Evolutionary conservation across 2,888 invertebrate genomes (phyloP).

Genomic region (Tenthredo scrophulariae): DNA sequence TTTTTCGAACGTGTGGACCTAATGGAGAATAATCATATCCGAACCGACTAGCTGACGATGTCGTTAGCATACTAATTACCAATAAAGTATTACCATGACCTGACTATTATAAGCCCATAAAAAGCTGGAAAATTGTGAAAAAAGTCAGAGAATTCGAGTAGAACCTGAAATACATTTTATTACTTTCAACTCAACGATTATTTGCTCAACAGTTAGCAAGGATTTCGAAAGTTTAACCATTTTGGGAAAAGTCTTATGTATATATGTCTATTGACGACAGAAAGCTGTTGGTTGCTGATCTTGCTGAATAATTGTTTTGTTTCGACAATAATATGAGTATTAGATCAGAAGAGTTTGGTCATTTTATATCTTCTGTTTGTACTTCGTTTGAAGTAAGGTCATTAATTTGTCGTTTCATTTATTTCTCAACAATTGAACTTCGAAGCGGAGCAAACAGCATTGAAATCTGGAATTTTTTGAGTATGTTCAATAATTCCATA

Average conservation of each 20-base stretch:
- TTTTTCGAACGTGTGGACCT: not conserved
- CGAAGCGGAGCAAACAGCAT: not conserved
- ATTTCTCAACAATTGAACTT: not conserved
- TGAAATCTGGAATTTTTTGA: not conserved
- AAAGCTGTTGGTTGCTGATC: too few relatives aligned
- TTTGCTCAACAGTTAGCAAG: too few relatives aligned
- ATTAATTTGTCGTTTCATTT: not conserved
- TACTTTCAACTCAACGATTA: too few relatives aligned
- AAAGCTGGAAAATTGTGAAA: not conserved
- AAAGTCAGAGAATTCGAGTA: not conserved
- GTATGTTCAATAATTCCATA: not conserved
- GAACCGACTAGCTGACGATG: not conserved
- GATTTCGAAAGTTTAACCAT: too few relatives aligned
- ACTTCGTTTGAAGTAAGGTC: not conserved
- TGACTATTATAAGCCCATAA: not conserved
- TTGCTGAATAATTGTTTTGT: too few relatives aligned
- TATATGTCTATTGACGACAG: too few relatives aligned
- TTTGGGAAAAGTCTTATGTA: too few relatives aligned
- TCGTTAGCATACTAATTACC: slow-evolving; percentile 23
- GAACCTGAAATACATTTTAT: not conserved
- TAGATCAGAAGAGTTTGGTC: too few relatives aligned
- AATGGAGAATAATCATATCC: slow-evolving; percentile 23
- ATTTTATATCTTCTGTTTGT: not conserved
- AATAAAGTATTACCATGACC: not conserved
- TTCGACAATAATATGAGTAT: too few relatives aligned